Conservation (phyloP, 2,888 invertebrate genomes). For the Abrostola triplasia region DNA sequence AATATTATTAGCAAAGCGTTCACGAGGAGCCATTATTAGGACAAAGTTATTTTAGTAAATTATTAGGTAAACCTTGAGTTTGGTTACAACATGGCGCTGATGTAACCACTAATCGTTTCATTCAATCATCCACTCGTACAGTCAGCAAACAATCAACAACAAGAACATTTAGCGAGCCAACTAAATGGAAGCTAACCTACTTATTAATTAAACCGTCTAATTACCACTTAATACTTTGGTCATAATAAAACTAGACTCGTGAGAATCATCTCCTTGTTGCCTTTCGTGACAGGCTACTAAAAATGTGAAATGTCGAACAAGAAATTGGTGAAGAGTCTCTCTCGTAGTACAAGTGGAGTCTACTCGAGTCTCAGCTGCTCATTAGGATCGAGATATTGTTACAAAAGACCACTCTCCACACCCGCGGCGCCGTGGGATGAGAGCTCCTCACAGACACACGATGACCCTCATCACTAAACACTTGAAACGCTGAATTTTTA, state of each 20-base stretch:
- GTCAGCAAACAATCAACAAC: slow-evolving; percentile 3
- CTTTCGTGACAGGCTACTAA: slow-evolving; percentile 4
- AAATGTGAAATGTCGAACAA: slow-evolving; percentile 15
- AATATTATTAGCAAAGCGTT: slow-evolving; percentile 7
- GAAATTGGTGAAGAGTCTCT: slow-evolving; percentile 20
- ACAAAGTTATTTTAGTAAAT: slow-evolving; percentile 5
- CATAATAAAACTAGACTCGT: not conserved
- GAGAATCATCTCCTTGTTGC: not conserved
- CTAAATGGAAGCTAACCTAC: not conserved
- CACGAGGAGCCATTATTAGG: not conserved
- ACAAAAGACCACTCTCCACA: slow-evolving; percentile 28
- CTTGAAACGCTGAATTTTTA: slow-evolving; percentile 1
- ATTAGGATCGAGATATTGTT: slow-evolving; percentile 38
- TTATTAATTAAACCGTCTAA: not conserved
- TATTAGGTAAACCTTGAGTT: slow-evolving; percentile 27
- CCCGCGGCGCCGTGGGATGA: no score
- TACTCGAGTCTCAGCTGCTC: slow-evolving; percentile 25
- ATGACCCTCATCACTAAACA: slow-evolving; percentile 9
- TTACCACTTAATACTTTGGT: not conserved
- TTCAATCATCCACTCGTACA: slow-evolving; percentile 5
- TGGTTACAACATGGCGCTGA: slow-evolving; percentile 16
- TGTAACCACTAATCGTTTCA: slow-evolving; percentile 10
- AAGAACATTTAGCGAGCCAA: not conserved
- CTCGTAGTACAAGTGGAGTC: slow-evolving; percentile 10
- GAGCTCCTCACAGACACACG: slow-evolving; percentile 9